Conservation (phyloP, 2,797 vertebrate species). For the Galagoides demidoff region DNA sequence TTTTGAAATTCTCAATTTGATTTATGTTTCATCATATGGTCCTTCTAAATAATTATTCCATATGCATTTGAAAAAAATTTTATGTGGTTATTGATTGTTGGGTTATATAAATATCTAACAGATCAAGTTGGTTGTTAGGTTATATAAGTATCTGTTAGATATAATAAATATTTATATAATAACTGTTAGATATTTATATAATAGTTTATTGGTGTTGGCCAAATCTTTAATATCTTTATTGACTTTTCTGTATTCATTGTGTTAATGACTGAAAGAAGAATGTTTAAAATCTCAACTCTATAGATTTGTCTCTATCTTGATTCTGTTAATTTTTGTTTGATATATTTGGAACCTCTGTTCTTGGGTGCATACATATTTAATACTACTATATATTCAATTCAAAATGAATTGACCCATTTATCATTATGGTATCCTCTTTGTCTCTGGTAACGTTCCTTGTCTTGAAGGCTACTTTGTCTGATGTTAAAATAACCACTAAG, state of each 20-base stretch:
- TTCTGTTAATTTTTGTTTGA: background rate
- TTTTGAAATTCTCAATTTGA: slow-evolving; percentile 36
- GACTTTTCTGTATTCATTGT: background rate
- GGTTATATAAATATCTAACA: background rate
- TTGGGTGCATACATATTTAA: background rate
- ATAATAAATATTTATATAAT: no score
- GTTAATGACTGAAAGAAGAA: background rate
- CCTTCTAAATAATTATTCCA: background rate
- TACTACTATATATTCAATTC: background rate
- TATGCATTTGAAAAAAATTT: background rate
- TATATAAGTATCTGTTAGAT: no score
- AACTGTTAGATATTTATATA: no score
- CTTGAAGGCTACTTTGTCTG: slow-evolving; percentile 4
- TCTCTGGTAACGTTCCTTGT: background rate
- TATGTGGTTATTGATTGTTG: background rate
- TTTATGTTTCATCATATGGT: background rate
- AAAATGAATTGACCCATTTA: background rate
- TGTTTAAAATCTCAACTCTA: background rate
- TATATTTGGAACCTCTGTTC: background rate
- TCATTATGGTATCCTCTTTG: background rate
- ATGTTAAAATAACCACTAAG: background rate
- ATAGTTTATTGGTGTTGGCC: background rate
- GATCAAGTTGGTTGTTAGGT: background rate
- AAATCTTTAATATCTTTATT: background rate
- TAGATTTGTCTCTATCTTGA: background rate